Evolutionary conservation across 2,888 invertebrate species (phyloP).

Genomic region (Cheilosia vernalis): DNA sequence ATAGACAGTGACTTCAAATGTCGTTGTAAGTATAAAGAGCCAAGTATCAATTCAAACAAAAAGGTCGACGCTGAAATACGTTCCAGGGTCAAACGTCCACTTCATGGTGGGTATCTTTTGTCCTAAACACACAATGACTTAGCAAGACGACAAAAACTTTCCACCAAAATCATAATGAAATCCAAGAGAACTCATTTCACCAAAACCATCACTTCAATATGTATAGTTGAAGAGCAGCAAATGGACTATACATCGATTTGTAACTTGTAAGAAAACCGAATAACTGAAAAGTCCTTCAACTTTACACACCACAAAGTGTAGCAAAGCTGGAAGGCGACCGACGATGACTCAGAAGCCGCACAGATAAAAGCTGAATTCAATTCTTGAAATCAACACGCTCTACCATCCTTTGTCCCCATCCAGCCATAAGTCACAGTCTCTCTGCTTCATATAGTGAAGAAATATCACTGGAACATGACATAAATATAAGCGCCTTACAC

Average conservation of each 20-base stretch:
- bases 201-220: background rate
- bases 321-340: too few species aligned
- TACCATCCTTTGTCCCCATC: background rate
- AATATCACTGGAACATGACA: conserved; percentile 69
- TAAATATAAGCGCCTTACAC: conserved; percentile 43
- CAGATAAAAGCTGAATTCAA: conserved; percentile 10
- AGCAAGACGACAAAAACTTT: background rate
- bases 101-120: background rate
- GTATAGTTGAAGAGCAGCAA: background rate
- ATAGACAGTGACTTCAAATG: background rate
- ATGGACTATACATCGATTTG: too few species aligned
- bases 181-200: background rate
- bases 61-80: background rate
- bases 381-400: conserved; percentile 47
- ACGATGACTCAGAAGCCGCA: background rate
- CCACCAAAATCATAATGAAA: background rate
- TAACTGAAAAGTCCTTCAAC: conserved; percentile 12
- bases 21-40: background rate
- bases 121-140: background rate
- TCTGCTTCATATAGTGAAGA: conserved; percentile 27
- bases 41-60: background rate
- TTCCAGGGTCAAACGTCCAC: background rate
- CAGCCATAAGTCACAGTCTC: background rate
- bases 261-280: conserved; percentile 6
- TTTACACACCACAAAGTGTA: background rate